phyloP scores from a whole-genome alignment of 2,888 invertebrate species.

The Agelastica alni region DNA sequence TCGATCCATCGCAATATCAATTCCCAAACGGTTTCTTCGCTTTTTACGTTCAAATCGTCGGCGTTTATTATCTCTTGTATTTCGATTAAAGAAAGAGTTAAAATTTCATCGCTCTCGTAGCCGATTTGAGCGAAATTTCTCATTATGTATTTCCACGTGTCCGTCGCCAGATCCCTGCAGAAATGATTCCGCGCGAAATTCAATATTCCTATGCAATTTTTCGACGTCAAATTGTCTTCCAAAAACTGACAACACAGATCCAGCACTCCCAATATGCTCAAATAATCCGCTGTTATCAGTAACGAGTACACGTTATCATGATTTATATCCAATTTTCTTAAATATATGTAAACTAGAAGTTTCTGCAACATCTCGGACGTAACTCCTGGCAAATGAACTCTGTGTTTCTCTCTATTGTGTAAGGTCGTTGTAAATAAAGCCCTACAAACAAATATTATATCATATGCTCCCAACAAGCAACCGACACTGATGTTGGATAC shows the following conservation, averaged over 20 bases:
- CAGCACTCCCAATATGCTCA: constrained; percentile 81
- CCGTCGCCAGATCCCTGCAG: constrained; percentile 70
- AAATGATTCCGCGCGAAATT: constrained; percentile 81
- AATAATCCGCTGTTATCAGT: constrained; percentile 84
- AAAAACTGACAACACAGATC: constrained; percentile 81
- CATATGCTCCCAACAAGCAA: too few relatives aligned
- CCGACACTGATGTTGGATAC: too few relatives aligned
- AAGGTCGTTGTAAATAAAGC: constrained; percentile 82
- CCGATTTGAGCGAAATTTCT: constrained; percentile 77
- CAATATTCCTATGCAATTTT: constrained; percentile 84
- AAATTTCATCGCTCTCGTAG: constrained; percentile 73
- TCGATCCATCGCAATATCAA: constrained; percentile 87
- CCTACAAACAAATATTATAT: constrained; percentile 54
- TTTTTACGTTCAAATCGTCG: constrained; percentile 85
- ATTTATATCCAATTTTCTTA: constrained; percentile 75
- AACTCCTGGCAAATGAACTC: constrained; percentile 78
- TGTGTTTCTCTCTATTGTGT: constrained; percentile 68
- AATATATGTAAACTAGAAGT: constrained; percentile 84
- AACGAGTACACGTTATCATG: constrained; percentile 80
- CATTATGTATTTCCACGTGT: constrained; percentile 63
- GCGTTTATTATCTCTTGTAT: constrained; percentile 76
- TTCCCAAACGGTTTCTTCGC: constrained; percentile 87
- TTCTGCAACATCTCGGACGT: constrained; percentile 75
- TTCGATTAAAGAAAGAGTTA: constrained; percentile 73
- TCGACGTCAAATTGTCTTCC: constrained; percentile 67